Base-by-base conservation (phyloP, 2,888 invertebrate genomes). In the Synanthedon myopaeformis region DNA sequence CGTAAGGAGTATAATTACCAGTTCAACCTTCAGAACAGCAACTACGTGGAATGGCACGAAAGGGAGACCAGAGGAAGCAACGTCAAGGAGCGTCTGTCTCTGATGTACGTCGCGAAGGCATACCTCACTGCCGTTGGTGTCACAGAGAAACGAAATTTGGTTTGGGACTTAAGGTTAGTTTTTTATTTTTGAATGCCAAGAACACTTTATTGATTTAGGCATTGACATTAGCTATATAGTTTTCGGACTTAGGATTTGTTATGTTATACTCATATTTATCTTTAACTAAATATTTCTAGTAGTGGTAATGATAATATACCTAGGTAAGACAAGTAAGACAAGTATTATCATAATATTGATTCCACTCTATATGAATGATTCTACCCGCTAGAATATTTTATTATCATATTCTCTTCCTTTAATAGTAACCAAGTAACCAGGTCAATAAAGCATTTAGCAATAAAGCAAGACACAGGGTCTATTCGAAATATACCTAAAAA, bases 11-110 rank as follows among this genome's bases (percentile, higher is more conserved):
- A 96, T 88, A 92, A 92, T 74, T 97, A 96, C 76, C 90, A 90
- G 62, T 89, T 93, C 70, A 92, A 92, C 63, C 71, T 89, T 35
- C 84, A 90, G 62, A 93, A 93, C 79, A 82, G 77, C 56, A 91
- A 92, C 75, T 96, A 95, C 70, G 91, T 97, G 56, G 92, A 94
- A 72, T 97, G 97, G 97, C 91, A 92, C 65, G 94, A 95, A 70
- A 89, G 91, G 55, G 94, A 94, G 72, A 94, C 92, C 56, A 88
- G 92, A 55, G 91, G 89, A 4, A 89, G 88, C 42, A 89, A 89
- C 64, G 89, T 91, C 62, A 91, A 91, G 64, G 89, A 88, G 64
- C 89, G 93, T 70, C 86, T 91, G 61, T 94, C 93, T 42, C 86
- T 96, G 52, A 90, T 97, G 60, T 96, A 95, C 73, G 90, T 94